Conservation (phyloP, 2,888 invertebrate species). For the Drosophila mayaguana region DNA sequence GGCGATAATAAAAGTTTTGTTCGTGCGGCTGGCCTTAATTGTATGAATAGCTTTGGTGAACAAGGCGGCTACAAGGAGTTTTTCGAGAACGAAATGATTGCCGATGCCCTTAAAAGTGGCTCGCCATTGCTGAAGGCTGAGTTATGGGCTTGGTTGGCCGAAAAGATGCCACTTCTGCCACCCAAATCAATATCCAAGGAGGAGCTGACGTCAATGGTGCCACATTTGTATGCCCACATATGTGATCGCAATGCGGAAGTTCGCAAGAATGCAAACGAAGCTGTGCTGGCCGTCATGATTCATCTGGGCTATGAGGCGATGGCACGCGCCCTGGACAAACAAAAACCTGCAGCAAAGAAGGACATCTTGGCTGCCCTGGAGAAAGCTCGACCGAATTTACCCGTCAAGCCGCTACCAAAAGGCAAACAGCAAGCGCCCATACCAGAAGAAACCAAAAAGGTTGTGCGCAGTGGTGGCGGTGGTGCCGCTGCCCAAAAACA, state of each 20-base stretch:
- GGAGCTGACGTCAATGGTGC: slow-evolving; percentile 92
- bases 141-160: slow-evolving; percentile 94
- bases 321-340: slow-evolving; percentile 84
- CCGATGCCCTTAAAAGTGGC: slow-evolving; percentile 93
- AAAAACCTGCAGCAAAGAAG: slow-evolving; percentile 90
- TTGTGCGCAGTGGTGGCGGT: slow-evolving; percentile 78
- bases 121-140: slow-evolving; percentile 93
- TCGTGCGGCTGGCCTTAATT: slow-evolving; percentile 91
- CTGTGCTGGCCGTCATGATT: slow-evolving; percentile 96
- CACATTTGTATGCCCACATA: slow-evolving; percentile 91
- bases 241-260: slow-evolving; percentile 97
- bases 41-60: slow-evolving; percentile 94
- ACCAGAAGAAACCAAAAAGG: slow-evolving; percentile 86
- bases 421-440: slow-evolving; percentile 87
- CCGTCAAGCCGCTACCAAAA: slow-evolving; percentile 91
- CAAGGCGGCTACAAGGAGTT: slow-evolving; percentile 92
- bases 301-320: slow-evolving; percentile 91
- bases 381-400: slow-evolving; percentile 93
- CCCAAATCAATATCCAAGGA: slow-evolving; percentile 91
- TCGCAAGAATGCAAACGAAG: slow-evolving; percentile 94
- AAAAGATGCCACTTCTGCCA: slow-evolving; percentile 91
- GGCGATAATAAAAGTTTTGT: slow-evolving; percentile 92
- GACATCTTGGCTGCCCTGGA: slow-evolving; percentile 93
- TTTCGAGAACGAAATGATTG: slow-evolving; percentile 94
- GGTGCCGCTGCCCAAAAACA: slow-evolving; percentile 60